Evolutionary conservation across 2,113 vertebrate species (phyloP).

Genomic region (Syrmaticus mikado): DNA sequence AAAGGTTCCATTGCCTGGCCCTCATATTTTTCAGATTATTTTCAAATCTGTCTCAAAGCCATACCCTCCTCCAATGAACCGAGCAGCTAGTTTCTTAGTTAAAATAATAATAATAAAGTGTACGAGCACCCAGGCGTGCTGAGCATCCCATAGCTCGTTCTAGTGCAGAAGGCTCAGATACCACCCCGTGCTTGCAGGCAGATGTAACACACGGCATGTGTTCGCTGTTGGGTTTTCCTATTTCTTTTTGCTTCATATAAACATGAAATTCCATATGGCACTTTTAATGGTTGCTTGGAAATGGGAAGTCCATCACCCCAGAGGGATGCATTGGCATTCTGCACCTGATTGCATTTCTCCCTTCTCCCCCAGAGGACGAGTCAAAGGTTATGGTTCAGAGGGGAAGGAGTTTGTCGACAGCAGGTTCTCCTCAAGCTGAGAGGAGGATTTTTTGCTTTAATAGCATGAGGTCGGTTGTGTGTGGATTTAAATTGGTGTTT

Average conservation of each 20-base stretch:
- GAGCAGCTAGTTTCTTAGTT: conserved; percentile 12
- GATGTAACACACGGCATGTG: background rate
- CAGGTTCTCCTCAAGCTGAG: conserved; percentile 61
- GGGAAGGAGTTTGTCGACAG: conserved; percentile 26
- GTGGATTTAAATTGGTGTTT: background rate
- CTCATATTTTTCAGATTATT: conserved; percentile 29
- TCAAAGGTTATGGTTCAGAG: conserved; percentile 73
- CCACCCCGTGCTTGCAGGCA: background rate
- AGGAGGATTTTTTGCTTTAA: background rate
- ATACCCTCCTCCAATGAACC: conserved; percentile 4
- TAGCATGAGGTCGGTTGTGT: background rate
- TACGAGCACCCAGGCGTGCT: background rate
- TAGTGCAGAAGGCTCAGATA: conserved; percentile 14
- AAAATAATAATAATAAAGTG: conserved; percentile 28
- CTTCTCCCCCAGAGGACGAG: conserved; percentile 45
- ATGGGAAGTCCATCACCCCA: conserved; percentile 37
- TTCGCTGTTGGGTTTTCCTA: background rate
- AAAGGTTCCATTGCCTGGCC: conserved; percentile 38
- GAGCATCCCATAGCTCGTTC: background rate
- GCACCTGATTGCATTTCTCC: conserved; percentile 72
- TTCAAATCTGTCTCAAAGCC: conserved; percentile 40
- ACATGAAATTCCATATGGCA: conserved; percentile 68
- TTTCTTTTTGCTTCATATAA: conserved; percentile 66
- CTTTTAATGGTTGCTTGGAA: conserved; percentile 72
- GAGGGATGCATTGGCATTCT: conserved; percentile 55